phyloP scores from a whole-genome alignment of 2,113 vertebrate species.

The Syngnathoides biaculeatus region DNA sequence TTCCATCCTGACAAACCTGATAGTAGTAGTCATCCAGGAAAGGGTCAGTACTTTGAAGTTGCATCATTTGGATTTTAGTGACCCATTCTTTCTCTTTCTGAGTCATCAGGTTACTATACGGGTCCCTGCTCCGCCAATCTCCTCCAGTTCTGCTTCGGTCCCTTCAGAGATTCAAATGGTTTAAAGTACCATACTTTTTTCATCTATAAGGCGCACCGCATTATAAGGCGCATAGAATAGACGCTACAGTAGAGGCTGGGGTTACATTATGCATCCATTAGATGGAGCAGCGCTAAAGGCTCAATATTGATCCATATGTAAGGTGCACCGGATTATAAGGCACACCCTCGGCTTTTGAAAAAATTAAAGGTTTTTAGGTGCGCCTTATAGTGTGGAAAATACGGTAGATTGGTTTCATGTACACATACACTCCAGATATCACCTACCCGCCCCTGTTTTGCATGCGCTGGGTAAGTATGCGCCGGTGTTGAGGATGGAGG shows the following conservation, averaged over 20 bases:
- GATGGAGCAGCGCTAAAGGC: too few relatives aligned
- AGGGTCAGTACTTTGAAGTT: slow-evolving; percentile 94
- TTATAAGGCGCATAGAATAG: too few relatives aligned
- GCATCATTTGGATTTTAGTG: slow-evolving; percentile 98
- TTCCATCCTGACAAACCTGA: slow-evolving; percentile 52
- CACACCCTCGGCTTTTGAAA: too few relatives aligned
- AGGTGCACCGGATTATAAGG: too few relatives aligned
- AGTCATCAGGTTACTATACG: slow-evolving; percentile 95
- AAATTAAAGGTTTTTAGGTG: too few relatives aligned
- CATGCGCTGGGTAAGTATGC: slow-evolving; percentile 89
- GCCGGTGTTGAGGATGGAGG: slow-evolving; percentile 91
- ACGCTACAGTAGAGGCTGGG: too few relatives aligned
- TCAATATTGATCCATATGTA: too few relatives aligned
- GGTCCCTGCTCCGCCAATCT: slow-evolving; percentile 82
- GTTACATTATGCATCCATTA: too few relatives aligned
- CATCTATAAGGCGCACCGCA: too few relatives aligned
- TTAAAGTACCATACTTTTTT: too few relatives aligned
- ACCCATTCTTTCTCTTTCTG: slow-evolving; percentile 98
- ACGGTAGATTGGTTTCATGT: too few relatives aligned
- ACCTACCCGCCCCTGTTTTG: slow-evolving; percentile 79
- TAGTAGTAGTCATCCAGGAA: slow-evolving; percentile 98
- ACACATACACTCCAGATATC: not conserved
- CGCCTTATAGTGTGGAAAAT: too few relatives aligned
- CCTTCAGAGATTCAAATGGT: slow-evolving; percentile 58
- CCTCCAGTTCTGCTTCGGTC: slow-evolving; percentile 73